A percentile compares a stretch with the other conserved stretches of the same genome.
These are phyloP conservation scores for Eucera pruinosa DNA, from an alignment of 2,888 invertebrate genomes.

Conservation along the genomic window DNA sequence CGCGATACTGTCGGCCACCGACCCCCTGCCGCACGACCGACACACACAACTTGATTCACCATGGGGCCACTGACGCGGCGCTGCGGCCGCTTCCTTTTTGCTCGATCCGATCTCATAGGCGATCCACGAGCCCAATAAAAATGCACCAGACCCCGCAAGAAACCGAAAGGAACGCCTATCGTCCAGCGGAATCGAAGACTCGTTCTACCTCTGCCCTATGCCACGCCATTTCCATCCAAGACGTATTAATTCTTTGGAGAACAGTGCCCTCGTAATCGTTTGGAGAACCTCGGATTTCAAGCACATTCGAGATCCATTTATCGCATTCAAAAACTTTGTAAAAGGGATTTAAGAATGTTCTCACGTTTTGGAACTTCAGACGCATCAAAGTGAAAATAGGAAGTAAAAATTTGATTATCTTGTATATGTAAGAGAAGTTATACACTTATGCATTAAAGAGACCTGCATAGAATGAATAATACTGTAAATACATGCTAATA, in stretches of 20 bases:
- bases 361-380: too few species aligned
- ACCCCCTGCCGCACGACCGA: constrained; percentile 75
- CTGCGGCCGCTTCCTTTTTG: constrained; percentile 61
- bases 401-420: too few species aligned
- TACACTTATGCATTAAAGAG: too few species aligned
- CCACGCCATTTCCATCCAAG: constrained; percentile 2
- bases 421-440: too few species aligned
- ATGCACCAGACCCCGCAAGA: constrained; percentile 61
- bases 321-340: too few species aligned
- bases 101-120: constrained; percentile 59
- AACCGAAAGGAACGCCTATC: constrained; percentile 68
- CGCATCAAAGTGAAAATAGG: too few species aligned
- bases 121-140: constrained; percentile 64
- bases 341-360: too few species aligned
- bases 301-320: too few species aligned
- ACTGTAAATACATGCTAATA: too few species aligned
- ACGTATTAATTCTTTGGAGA: constrained; percentile 40
- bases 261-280: background rate
- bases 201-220: constrained; percentile 1
- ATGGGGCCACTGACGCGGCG: constrained; percentile 60
- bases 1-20: constrained; percentile 78
- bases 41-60: constrained; percentile 78
- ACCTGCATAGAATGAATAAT: too few species aligned
- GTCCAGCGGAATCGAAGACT: constrained; percentile 50
- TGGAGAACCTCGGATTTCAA: too few species aligned